A percentile compares a stretch with the other conserved stretches of the same genome.
These are phyloP conservation scores for Crepidodera aurea DNA, from an alignment of 2,888 invertebrate species.

Conservation along the genomic window DNA sequence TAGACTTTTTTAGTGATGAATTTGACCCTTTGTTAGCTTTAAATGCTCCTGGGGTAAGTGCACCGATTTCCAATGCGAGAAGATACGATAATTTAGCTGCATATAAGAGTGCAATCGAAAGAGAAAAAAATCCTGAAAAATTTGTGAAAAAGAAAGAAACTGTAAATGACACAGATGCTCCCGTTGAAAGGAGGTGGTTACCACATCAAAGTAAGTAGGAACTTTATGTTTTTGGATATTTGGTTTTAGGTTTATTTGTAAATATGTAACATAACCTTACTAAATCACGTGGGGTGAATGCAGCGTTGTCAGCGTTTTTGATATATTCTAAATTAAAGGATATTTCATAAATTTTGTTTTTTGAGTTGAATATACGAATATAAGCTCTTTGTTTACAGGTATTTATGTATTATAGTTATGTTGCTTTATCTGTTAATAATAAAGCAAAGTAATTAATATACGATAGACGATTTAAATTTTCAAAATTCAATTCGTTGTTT, in stretches of 20 bases:
- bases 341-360: too few relatives aligned
- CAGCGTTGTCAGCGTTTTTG: background rate
- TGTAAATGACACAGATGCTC: background rate
- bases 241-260: background rate
- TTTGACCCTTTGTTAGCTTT: slow-evolving; percentile 79
- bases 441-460: too few relatives aligned
- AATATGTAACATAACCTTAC: slow-evolving; percentile 29
- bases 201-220: slow-evolving; percentile 64
- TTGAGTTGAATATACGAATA: too few relatives aligned
- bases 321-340: too few relatives aligned
- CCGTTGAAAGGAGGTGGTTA: slow-evolving; percentile 57
- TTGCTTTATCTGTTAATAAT: too few relatives aligned
- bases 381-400: too few relatives aligned
- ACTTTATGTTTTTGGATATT: background rate
- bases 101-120: slow-evolving; percentile 62
- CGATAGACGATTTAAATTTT: too few relatives aligned
- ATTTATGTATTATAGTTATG: too few relatives aligned
- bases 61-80: slow-evolving; percentile 68
- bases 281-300: slow-evolving; percentile 5
- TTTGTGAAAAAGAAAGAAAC: slow-evolving; percentile 50
- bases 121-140: slow-evolving; percentile 27
- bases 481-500: too few relatives aligned
- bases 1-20: slow-evolving; percentile 66
- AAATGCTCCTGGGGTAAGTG: slow-evolving; percentile 65
- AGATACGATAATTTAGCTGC: slow-evolving; percentile 74